phyloP scores from a whole-genome alignment of 92 coral and sea anemone species.

The Actinostola sp. region DNA sequence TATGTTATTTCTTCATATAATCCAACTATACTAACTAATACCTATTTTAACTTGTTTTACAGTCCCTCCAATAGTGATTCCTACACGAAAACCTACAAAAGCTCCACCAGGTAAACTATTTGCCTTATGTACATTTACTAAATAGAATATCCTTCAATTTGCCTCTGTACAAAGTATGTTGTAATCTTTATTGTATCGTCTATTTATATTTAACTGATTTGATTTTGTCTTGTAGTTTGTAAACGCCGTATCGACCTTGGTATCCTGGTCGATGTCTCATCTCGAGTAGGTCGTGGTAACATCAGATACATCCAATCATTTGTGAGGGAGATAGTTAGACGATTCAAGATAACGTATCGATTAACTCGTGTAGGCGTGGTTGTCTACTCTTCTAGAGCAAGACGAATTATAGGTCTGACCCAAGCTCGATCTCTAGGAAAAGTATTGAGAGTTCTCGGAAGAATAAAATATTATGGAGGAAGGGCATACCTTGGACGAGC shows the following conservation, averaged over 20 bases:
- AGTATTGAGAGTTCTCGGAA: conserved; percentile 46
- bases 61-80: no score
- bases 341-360: conserved; percentile 58
- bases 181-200: no score
- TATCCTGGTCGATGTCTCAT: conserved; percentile 76
- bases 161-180: no score
- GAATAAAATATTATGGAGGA: conserved; percentile 33
- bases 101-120: no score
- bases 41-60: no score
- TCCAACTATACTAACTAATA: no score
- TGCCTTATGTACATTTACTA: no score
- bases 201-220: no score
- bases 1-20: no score
- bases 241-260: conserved; percentile 67
- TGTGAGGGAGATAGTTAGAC: conserved; percentile 61
- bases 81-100: no score
- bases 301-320: conserved; percentile 59
- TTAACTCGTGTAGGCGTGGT: conserved; percentile 71
- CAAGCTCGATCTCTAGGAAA: conserved; percentile 26
- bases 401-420: conserved; percentile 61
- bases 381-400: conserved; percentile 50
- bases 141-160: no score
- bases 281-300: conserved; percentile 57
- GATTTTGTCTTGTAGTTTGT: conserved; percentile 52
- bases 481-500: conserved; percentile 39